phyloP scores from a whole-genome alignment of 1,140 invertebrate genomes.

The Nebria ingens region DNA sequence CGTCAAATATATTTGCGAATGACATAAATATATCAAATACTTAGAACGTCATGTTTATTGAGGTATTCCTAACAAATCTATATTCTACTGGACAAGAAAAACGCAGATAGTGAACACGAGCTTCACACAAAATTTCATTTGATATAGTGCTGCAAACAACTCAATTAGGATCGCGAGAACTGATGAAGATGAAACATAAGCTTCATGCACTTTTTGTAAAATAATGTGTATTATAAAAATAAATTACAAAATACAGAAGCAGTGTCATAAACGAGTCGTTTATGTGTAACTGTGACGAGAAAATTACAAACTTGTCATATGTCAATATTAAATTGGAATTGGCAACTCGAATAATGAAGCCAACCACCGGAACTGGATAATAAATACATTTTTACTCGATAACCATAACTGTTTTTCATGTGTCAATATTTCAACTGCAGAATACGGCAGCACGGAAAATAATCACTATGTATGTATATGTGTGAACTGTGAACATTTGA shows the following conservation, averaged over 20 bases:
- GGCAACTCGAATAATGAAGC: background rate
- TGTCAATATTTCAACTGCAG: background rate
- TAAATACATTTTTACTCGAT: constrained; percentile 5
- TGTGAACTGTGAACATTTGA: too few relatives aligned
- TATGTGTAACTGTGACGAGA: background rate
- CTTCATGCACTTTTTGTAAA: too few relatives aligned
- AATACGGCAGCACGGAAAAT: too few relatives aligned
- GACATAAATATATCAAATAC: too few relatives aligned
- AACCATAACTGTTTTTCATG: background rate
- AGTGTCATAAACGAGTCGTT: background rate
- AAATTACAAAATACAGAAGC: too few relatives aligned
- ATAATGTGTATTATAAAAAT: too few relatives aligned
- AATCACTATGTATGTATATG: too few relatives aligned
- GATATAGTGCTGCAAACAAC: background rate
- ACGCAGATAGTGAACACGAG: background rate
- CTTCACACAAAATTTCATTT: background rate
- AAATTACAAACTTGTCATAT: constrained; percentile 3
- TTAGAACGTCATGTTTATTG: too few relatives aligned
- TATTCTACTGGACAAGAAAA: too few relatives aligned
- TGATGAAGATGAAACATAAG: too few relatives aligned
- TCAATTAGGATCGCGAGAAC: background rate
- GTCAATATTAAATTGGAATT: background rate
- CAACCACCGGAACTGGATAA: background rate
- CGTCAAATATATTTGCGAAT: too few relatives aligned
- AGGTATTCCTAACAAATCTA: too few relatives aligned